Base-by-base conservation (phyloP, 2,797 vertebrate genomes). In the Tarsius wallacei region DNA sequence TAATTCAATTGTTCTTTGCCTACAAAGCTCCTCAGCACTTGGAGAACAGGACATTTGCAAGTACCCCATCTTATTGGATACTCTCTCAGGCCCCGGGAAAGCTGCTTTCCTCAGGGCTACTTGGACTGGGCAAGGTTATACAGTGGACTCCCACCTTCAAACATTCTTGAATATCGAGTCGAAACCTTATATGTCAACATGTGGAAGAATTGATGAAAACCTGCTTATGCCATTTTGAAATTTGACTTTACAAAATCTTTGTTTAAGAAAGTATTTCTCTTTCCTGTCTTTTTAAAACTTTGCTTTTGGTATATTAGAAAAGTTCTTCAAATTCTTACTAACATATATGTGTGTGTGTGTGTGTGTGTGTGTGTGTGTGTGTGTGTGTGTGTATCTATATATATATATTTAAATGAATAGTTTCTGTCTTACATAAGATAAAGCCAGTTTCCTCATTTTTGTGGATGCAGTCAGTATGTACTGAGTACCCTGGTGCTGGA, bases 191-290 rank as follows among this genome's bases (percentile, higher is more conserved):
- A 57, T 36, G 47, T 68, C 33, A 73, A 19, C 13, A 51, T 70
- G 76, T 66, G 7, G 26, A 77, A 95, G 76, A 33, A 68, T 1
- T 77, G 33, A 78, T 47, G n/a, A 64, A 87, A 84, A 82, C 11
- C 57, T 51, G n/a, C 21, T 91, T 13, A 19, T 4, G 42, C 21
- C 74, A 22, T 42, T 82, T 73, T 66, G 91, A 96, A 90, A 36
- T 59, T 19, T 63, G 16, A 64, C 71, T 94, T 95, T 68, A 63
- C 5, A 16, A 31, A 74, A 66, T 57, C 6, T 51, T 88, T 77
- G 31, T 76, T 66, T 89, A 51, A 68, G 97, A 42, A 97, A 93
- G 68, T 36, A 93, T 17, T 55, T 97, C 55, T 76, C 64, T 96
- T 93, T 88, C 28, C 22, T 5, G 8, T 53, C 70, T 81, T 64